Conservation (phyloP, 92 coral and sea anemone genomes). For the Epizoanthus fatuus region DNA sequence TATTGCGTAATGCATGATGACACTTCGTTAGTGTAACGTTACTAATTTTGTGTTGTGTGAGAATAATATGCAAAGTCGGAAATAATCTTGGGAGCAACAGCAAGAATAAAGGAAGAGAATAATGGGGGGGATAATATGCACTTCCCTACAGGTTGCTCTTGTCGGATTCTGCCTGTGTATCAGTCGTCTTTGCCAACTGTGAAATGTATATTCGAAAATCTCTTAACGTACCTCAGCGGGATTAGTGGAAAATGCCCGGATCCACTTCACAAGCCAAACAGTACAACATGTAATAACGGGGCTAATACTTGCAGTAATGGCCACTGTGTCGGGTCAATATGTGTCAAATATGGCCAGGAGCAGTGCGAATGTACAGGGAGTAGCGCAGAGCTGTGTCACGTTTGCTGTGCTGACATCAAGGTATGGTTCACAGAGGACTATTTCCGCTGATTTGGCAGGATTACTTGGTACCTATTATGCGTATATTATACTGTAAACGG, state of each 20-base stretch:
- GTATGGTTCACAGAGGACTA: conserved; percentile 18
- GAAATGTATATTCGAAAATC: not conserved
- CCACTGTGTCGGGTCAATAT: conserved; percentile 89
- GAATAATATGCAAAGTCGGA: too few species aligned
- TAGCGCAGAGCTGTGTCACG: conserved; percentile 78
- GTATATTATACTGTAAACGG: too few species aligned
- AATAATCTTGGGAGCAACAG: too few species aligned
- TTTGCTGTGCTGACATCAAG: conserved; percentile 79
- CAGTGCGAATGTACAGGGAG: conserved; percentile 74
- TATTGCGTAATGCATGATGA: too few species aligned
- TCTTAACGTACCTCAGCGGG: conserved; percentile 67
- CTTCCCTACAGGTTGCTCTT: too few species aligned
- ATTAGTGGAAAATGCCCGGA: conserved; percentile 79
- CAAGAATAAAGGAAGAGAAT: too few species aligned
- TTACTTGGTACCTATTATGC: too few species aligned
- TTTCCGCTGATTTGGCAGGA: not conserved
- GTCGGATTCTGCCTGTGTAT: too few species aligned
- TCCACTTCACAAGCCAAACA: conserved; percentile 71
- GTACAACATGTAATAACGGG: conserved; percentile 86
- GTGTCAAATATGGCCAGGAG: conserved; percentile 69
- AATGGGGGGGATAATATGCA: too few species aligned
- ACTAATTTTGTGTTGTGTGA: too few species aligned
- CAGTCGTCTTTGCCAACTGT: too few species aligned
- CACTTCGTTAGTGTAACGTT: too few species aligned
- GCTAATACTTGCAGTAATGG: conserved; percentile 91